phyloP scores from a whole-genome alignment of 2,113 vertebrate genomes.

The Nibea coibor region DNA sequence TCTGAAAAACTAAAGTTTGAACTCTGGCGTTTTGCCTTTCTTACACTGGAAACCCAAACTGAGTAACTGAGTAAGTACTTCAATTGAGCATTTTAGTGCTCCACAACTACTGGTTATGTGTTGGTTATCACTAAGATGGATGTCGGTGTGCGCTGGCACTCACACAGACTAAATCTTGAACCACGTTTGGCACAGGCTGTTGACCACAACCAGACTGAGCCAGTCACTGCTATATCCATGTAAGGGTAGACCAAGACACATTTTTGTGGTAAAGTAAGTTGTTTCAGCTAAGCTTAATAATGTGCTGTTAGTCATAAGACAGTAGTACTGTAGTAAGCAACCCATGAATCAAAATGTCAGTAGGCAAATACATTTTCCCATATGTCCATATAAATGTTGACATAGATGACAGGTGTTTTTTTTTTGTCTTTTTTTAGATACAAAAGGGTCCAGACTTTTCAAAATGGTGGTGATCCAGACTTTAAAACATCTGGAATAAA shows the following conservation, averaged over 20 bases:
- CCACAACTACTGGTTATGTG: background rate
- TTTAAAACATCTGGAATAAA: constrained; percentile 53
- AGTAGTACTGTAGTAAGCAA: background rate
- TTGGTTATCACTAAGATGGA: constrained; percentile 6
- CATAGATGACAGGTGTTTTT: background rate
- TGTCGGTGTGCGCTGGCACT: constrained; percentile 33
- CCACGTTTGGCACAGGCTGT: constrained; percentile 44
- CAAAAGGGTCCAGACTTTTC: background rate
- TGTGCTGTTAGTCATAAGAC: background rate
- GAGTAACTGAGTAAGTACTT: background rate
- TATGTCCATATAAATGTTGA: constrained; percentile 1
- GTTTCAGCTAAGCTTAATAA: background rate
- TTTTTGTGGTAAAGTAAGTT: constrained; percentile 16
- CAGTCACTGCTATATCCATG: constrained; percentile 18
- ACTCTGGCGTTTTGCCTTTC: constrained; percentile 1
- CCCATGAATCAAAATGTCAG: background rate
- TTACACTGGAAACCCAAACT: background rate
- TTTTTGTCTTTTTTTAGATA: background rate
- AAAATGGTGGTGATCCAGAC: constrained; percentile 16
- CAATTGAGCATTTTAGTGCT: background rate
- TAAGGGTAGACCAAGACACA: constrained; percentile 3
- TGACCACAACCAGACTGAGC: constrained; percentile 35
- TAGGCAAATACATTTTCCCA: background rate
- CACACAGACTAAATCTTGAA: constrained; percentile 43
- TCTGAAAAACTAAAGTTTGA: background rate